Evolutionary conservation across 2,113 vertebrate species (phyloP).

Genomic region (Tyrannus savana): DNA sequence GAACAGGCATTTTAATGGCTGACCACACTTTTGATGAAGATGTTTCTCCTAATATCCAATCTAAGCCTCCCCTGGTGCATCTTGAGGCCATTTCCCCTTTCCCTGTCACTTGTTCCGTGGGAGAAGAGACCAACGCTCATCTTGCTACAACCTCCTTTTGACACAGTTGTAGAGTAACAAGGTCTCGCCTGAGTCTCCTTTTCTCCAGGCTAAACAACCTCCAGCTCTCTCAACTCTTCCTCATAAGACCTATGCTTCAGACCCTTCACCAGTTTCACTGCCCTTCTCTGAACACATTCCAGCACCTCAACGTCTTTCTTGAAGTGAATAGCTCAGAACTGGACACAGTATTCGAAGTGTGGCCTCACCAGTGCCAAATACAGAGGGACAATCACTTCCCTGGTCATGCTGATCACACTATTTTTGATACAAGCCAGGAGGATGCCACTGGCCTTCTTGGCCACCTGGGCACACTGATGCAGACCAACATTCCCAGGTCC

Average conservation of each 20-base stretch:
- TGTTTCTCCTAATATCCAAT: neutral
- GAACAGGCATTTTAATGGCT: no score
- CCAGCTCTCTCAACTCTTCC: neutral
- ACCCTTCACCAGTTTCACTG: neutral
- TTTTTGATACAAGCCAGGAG: neutral
- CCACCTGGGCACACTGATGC: neutral
- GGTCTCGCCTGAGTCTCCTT: neutral
- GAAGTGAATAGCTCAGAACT: neutral
- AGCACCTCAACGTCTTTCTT: neutral
- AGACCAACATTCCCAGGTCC: neutral
- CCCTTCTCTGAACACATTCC: neutral
- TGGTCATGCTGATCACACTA: neutral
- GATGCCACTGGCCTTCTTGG: neutral
- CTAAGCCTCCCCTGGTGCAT: neutral
- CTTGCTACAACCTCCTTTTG: neutral
- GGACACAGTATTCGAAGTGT: neutral
- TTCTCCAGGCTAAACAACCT: neutral
- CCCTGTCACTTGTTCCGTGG: neutral
- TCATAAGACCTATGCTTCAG: neutral
- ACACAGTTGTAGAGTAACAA: neutral
- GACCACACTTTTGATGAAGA: neutral
- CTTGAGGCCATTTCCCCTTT: neutral
- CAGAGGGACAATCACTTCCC: neutral
- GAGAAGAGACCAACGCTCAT: neutral
- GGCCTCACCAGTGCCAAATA: neutral